phyloP scores from a whole-genome alignment of 2,888 invertebrate genomes.

The Pyrocoelia pectoralis region DNA sequence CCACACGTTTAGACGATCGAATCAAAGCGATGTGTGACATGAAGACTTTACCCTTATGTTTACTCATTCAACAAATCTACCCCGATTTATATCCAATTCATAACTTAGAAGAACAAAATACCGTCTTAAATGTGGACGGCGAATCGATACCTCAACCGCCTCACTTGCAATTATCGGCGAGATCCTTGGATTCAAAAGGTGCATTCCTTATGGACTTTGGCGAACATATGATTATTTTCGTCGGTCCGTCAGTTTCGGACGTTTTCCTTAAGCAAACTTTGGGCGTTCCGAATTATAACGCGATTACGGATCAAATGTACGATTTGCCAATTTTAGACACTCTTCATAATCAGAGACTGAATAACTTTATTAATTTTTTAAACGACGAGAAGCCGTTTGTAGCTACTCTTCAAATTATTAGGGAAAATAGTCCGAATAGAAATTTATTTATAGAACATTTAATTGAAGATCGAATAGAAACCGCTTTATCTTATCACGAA shows the following conservation, averaged over 20 bases:
- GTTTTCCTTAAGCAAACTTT: slow-evolving; percentile 80
- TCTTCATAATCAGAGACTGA: slow-evolving; percentile 75
- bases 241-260: slow-evolving; percentile 80
- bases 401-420: slow-evolving; percentile 81
- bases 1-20: slow-evolving; percentile 92
- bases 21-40: slow-evolving; percentile 93
- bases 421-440: slow-evolving; percentile 90
- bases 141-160: slow-evolving; percentile 71
- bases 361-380: slow-evolving; percentile 81
- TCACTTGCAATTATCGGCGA: slow-evolving; percentile 84
- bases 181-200: slow-evolving; percentile 83
- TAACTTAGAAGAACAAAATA: slow-evolving; percentile 62
- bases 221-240: slow-evolving; percentile 80
- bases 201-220: slow-evolving; percentile 93
- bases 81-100: slow-evolving; percentile 93
- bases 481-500: slow-evolving; percentile 95
- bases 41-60: slow-evolving; percentile 84
- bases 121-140: slow-evolving; percentile 52
- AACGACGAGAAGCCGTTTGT: slow-evolving; percentile 86
- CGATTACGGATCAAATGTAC: slow-evolving; percentile 80
- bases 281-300: slow-evolving; percentile 76
- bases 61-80: slow-evolving; percentile 85
- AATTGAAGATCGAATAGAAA: slow-evolving; percentile 94
- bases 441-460: slow-evolving; percentile 86
- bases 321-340: slow-evolving; percentile 81